These are phyloP conservation scores for Hippolais icterina DNA, from an alignment of 2,113 vertebrate species.

Conservation along the genomic window DNA sequence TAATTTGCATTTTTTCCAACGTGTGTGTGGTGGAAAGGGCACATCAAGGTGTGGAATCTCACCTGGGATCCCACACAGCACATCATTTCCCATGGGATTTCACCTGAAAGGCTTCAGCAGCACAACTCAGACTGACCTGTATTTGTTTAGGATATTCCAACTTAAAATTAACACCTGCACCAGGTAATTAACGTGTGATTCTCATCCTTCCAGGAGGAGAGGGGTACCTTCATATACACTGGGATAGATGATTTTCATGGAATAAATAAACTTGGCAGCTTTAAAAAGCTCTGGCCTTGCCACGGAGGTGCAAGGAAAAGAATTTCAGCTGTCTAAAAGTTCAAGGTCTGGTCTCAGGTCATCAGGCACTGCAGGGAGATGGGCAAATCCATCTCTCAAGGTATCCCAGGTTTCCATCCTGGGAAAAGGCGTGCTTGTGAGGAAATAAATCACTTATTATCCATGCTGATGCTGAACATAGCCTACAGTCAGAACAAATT, in stretches of 20 bases:
- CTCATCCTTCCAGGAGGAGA: not conserved
- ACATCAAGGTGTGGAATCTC: not conserved
- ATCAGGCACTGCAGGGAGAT: not conserved
- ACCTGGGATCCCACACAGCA: not conserved
- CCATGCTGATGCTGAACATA: not conserved
- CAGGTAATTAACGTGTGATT: not conserved
- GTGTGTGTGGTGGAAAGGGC: not conserved
- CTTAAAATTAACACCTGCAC: not conserved
- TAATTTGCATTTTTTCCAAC: not conserved
- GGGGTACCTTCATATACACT: not conserved
- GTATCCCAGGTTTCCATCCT: not conserved
- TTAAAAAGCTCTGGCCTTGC: not conserved
- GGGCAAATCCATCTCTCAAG: not conserved
- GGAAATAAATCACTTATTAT: not conserved
- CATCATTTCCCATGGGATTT: not conserved
- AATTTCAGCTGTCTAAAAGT: not conserved
- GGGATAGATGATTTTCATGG: not conserved
- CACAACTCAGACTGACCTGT: not conserved
- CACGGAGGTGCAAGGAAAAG: not conserved
- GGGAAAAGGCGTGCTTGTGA: not conserved
- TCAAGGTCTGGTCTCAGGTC: not conserved
- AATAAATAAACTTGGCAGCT: not conserved
- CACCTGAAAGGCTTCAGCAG: not conserved
- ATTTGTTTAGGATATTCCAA: not conserved
- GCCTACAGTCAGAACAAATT: not conserved